Base-by-base conservation (phyloP, 2,888 invertebrate species). In the Drosophila lutescens region DNA sequence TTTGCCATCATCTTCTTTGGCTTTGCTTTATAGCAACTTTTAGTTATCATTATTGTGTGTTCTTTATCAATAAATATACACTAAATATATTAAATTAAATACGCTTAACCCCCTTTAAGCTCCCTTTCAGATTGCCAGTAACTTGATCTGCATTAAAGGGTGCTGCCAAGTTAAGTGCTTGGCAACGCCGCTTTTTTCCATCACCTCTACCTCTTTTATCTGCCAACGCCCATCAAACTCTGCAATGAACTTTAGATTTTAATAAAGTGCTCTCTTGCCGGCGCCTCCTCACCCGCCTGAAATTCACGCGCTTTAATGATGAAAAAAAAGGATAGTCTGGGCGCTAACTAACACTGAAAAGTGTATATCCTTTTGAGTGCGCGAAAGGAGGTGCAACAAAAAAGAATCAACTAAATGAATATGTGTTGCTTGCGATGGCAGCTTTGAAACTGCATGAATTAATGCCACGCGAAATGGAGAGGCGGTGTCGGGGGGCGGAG, bases 371-470 rank as follows among this genome's bases (percentile, higher is more conserved):
- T 73, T 70, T 65, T 74, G 56, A 63, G 71, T 63, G 51, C 43
- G 47, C 34, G 20, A 56, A 57, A 41, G 69, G 47, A 67, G 66
- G 65, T 65, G 65, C 30, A 41, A 59, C 59, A 66, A 53, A 60
- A 61, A 41, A 49, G 46, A 77, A 38, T 53, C 32, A 61, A 50
- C n/a, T 26, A 67, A 44, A 65, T 83, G 59, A 65, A 78, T 61
- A 71, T 56, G 61, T 61, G 62, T 49, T 59, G 68, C 65, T 59
- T 71, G 70, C n/a, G 23, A 43, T 62, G 71, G 60, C 44, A 56
- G 68, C 74, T 75, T 76, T 66, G 69, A 65, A 84, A 77, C 74
- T 85, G 77, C 82, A 85, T 81, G 77, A 82, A 82, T 87, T 85
- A 87, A 82, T 87, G 87, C 82, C 74, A 58, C 82, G 57, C 51